These are phyloP conservation scores for Drosophila basisetae DNA, from an alignment of 2,888 invertebrate genomes.

Conservation along the genomic window DNA sequence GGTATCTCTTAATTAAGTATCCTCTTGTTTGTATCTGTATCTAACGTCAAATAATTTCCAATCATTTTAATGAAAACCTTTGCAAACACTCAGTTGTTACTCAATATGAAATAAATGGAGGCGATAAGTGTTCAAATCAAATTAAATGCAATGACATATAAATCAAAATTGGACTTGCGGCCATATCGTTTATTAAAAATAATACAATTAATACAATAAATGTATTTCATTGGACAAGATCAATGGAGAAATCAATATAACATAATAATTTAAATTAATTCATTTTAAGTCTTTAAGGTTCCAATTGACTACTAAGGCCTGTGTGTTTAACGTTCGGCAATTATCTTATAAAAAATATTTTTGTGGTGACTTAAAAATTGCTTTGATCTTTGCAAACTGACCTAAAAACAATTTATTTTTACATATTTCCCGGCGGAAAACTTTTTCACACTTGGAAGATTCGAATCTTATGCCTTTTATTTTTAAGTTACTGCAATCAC, in stretches of 20 bases:
- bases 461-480: slow-evolving; percentile 8
- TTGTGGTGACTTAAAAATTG: slow-evolving; percentile 2
- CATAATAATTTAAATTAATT: slow-evolving; percentile 7
- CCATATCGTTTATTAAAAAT: slow-evolving; percentile 28
- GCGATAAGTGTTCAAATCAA: slow-evolving; percentile 7
- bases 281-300: slow-evolving; percentile 31
- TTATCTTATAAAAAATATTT: slow-evolving; percentile 3
- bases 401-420: slow-evolving; percentile 7
- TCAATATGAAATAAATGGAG: background rate
- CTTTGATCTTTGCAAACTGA: slow-evolving; percentile 3
- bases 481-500: background rate
- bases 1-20: background rate
- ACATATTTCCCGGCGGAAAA: slow-evolving; percentile 4
- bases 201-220: slow-evolving; percentile 7
- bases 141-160: background rate
- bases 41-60: background rate
- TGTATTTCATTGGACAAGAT: slow-evolving; percentile 6
- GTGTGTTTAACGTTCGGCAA: slow-evolving; percentile 14
- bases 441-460: slow-evolving; percentile 18
- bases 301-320: slow-evolving; percentile 40
- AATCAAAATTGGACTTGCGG: slow-evolving; percentile 10
- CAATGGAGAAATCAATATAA: slow-evolving; percentile 2
- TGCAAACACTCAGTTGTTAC: background rate
- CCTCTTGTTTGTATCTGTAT: background rate
- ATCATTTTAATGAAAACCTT: background rate